phyloP scores from a whole-genome alignment of 2,888 invertebrate species.

The Pegoplata infirma region DNA sequence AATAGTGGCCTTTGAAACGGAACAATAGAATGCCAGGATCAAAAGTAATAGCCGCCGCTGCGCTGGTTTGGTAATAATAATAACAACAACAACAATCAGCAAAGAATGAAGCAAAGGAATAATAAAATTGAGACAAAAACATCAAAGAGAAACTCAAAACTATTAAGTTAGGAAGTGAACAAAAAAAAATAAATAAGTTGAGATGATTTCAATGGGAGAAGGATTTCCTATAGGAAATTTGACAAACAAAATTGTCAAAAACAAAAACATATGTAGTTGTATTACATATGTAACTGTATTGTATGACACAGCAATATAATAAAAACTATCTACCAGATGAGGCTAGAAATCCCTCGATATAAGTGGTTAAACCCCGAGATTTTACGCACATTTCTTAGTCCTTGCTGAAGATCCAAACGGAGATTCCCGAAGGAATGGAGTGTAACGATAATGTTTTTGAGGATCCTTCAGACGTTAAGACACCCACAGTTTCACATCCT shows the following conservation, averaged over 20 bases:
- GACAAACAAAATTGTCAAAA: not conserved
- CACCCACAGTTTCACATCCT: too few relatives aligned
- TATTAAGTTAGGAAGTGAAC: slow-evolving; percentile 33
- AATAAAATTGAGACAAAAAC: slow-evolving; percentile 32
- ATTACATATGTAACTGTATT: not conserved
- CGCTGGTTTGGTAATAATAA: slow-evolving; percentile 58
- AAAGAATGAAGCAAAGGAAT: slow-evolving; percentile 18
- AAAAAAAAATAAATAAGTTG: not conserved
- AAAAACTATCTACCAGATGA: too few relatives aligned
- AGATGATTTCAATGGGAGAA: slow-evolving; percentile 2
- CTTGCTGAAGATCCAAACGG: too few relatives aligned
- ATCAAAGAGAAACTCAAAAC: slow-evolving; percentile 42
- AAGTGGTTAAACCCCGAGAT: too few relatives aligned
- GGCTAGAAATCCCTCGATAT: too few relatives aligned
- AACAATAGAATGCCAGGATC: slow-evolving; percentile 79
- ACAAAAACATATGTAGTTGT: not conserved
- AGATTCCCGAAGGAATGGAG: too few relatives aligned
- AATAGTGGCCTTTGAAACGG: slow-evolving; percentile 83
- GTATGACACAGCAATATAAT: too few relatives aligned
- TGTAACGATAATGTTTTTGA: too few relatives aligned
- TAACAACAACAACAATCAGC: slow-evolving; percentile 26
- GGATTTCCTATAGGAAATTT: slow-evolving; percentile 31
- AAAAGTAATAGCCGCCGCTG: slow-evolving; percentile 68
- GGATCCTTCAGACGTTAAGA: too few relatives aligned
- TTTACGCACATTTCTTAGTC: too few relatives aligned